Conservation (phyloP, 1,140 invertebrate genomes). For the Cotesia glomerata region DNA sequence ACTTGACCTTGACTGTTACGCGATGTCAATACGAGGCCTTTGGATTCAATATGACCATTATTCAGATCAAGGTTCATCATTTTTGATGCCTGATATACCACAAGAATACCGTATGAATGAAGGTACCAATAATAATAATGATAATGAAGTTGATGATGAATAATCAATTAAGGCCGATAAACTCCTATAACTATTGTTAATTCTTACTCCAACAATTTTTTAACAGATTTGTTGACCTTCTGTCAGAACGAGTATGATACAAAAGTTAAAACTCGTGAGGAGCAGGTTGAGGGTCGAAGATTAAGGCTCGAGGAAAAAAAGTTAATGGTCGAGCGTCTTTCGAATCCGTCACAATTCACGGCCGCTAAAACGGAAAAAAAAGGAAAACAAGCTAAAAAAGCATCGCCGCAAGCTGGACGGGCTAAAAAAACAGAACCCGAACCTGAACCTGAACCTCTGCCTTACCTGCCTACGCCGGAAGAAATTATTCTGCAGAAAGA, state of each 20-base stretch:
- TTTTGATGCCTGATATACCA: conserved; percentile 45
- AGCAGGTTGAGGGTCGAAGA: conserved; percentile 44
- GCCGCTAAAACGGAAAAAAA: conserved; percentile 36
- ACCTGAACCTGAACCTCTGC: conserved; percentile 39
- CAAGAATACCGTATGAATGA: conserved; percentile 40
- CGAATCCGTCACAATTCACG: conserved; percentile 37
- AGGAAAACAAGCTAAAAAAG: conserved; percentile 33
- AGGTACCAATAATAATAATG: conserved; percentile 34
- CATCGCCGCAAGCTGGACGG: not conserved
- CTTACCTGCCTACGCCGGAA: conserved; percentile 46
- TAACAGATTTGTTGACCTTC: conserved; percentile 43
- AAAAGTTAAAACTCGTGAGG: conserved; percentile 40
- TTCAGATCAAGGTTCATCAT: conserved; percentile 56
- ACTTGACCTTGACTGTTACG: conserved; percentile 61
- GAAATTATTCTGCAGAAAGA: conserved; percentile 45
- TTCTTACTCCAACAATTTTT: conserved; percentile 5
- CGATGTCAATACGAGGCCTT: conserved; percentile 66
- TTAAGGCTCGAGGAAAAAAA: conserved; percentile 49
- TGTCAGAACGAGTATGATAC: conserved; percentile 38
- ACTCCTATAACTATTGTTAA: too few relatives aligned
- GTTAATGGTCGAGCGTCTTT: conserved; percentile 39
- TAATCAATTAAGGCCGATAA: too few relatives aligned
- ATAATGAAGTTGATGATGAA: conserved; percentile 3
- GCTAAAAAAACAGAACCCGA: conserved; percentile 38
- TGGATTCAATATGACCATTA: conserved; percentile 70